Conservation (phyloP, 2,797 vertebrate genomes). For the Acridotheres tristis region DNA sequence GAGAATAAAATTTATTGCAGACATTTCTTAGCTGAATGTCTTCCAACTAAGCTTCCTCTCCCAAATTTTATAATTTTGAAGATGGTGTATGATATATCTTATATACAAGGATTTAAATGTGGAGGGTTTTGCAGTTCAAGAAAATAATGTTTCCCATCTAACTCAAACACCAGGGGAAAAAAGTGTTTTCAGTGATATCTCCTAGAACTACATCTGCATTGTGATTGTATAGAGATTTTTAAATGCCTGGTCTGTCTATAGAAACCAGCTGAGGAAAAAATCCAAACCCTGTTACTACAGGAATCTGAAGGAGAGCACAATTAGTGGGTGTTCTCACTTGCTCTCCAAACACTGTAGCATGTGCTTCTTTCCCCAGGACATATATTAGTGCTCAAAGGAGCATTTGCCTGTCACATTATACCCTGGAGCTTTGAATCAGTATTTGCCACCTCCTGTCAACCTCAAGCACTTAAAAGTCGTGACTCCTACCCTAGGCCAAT, state of each 20-base stretch:
- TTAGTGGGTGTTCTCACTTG: background rate
- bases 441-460: background rate
- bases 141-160: background rate
- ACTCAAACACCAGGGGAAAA: background rate
- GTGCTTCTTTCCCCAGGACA: background rate
- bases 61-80: background rate
- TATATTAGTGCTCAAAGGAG: background rate
- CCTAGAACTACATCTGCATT: background rate
- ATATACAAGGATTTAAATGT: background rate
- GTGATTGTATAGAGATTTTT: background rate
- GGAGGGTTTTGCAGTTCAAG: background rate
- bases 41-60: slow-evolving; percentile 40
- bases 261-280: background rate
- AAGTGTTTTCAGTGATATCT: background rate
- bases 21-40: background rate
- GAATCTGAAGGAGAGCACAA: background rate
- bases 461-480: background rate
- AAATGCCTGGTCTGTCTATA: background rate
- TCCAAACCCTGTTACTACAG: background rate
- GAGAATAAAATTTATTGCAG: slow-evolving; percentile 13
- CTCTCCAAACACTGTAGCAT: background rate
- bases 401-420: background rate
- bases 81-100: background rate
- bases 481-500: background rate
- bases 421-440: background rate